These are phyloP conservation scores for Epinephelus coioides DNA, from an alignment of 2,797 vertebrate species.

Conservation along the genomic window DNA sequence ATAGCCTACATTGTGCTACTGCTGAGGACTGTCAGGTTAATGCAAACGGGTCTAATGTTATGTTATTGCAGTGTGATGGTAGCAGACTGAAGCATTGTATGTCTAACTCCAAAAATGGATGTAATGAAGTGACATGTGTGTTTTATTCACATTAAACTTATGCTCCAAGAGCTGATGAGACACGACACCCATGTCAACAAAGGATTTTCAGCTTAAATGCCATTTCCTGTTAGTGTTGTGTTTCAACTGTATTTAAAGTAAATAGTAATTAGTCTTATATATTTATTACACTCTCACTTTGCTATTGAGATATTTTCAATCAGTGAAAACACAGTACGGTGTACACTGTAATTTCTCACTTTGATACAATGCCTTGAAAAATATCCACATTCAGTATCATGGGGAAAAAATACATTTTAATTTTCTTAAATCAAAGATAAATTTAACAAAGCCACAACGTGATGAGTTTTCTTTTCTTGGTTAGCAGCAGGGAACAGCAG, in stretches of 20 bases:
- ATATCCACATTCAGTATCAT: too few relatives aligned
- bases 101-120: neutral
- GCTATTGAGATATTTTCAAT: too few relatives aligned
- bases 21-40: neutral
- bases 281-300: neutral
- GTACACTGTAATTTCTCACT: too few relatives aligned
- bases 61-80: neutral
- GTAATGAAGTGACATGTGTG: neutral
- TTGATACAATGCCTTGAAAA: too few relatives aligned
- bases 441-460: too few relatives aligned
- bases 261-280: neutral
- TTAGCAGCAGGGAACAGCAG: too few relatives aligned
- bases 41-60: neutral
- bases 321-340: neutral
- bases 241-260: neutral
- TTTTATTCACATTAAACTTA: neutral
- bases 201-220: neutral
- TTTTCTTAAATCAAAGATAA: too few relatives aligned
- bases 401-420: too few relatives aligned
- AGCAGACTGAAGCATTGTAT: neutral
- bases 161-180: neutral
- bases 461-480: too few relatives aligned
- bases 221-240: too few relatives aligned
- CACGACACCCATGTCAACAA: neutral
- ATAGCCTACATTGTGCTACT: too few relatives aligned